Base-by-base conservation (phyloP, 2,888 invertebrate genomes). In the Rhagonycha fulva region DNA sequence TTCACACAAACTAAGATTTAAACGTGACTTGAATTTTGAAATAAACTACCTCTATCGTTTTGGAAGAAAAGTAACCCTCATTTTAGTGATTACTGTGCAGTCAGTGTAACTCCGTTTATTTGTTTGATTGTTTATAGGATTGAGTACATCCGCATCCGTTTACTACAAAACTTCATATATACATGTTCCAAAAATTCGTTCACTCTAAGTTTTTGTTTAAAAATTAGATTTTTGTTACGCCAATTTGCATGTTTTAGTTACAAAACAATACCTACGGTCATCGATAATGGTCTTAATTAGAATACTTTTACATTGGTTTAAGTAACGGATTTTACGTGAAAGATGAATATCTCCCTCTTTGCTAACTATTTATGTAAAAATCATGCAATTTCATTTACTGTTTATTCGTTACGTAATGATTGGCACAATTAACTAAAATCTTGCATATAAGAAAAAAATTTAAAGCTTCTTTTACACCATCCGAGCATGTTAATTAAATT, bases 41-140 rank as follows among this genome's bases (percentile, higher is more conserved):
- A 47, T 47, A 47, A n/a, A 47, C 47, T n/a, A 47, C 47, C 47
- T 47, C n/a, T 47, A 47, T 47, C 47, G n/a, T 47, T n/a, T 47
- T 66, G n/a, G 26, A 66, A 26, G 23, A 66, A 68, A 32, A 68
- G 28, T 28, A 30, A 68, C 30, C 68, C 32, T 26, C 62, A 28
- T 70, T 70, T 23, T 14, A 24, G 61, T 62, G 62, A 70, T 70
- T 70, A 28, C 24, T 70, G 72, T 68, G 62, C 70, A 74, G 11
- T 14, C 32, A 70, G 61, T 74, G 69, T 74, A 74, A 32, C 74
- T 74, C 74, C 70, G 69, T 70, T 62, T 30, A 47, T 68, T 61
- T 68, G 73, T 68, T 73, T 60, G 73, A 73, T 74, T 74, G 70
- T 74, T 74, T 74, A 70, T 70, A n/a, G 12, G 60, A 60, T 47